Evolutionary conservation across 2,888 invertebrate genomes (phyloP).

Genomic region (Cryptocheilus praepositus): DNA sequence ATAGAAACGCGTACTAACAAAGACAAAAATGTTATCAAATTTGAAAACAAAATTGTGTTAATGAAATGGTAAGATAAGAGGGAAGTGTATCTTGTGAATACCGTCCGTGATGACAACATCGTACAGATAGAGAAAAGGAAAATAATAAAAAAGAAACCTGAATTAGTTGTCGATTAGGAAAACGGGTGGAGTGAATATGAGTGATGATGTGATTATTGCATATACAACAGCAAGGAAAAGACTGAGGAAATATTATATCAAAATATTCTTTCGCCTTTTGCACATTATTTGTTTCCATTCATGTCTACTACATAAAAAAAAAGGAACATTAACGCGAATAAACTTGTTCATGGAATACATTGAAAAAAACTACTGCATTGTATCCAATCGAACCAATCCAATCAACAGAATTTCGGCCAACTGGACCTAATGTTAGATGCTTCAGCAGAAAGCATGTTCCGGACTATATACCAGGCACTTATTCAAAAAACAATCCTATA

Average conservation of each 20-base stretch:
- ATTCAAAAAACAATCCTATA: conserved; percentile 14
- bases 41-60: neutral
- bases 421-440: conserved; percentile 8
- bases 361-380: neutral
- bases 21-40: neutral
- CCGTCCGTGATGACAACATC: neutral
- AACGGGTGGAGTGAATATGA: neutral
- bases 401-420: neutral
- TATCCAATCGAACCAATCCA: conserved; percentile 11
- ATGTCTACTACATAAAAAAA: conserved; percentile 17
- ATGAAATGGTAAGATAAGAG: conserved; percentile 3
- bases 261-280: conserved; percentile 24
- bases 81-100: conserved; percentile 1
- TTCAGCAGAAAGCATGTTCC: conserved; percentile 19
- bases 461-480: conserved; percentile 16
- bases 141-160: neutral
- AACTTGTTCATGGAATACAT: neutral
- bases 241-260: conserved; percentile 19
- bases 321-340: neutral
- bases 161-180: neutral
- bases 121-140: neutral
- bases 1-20: conserved; percentile 1
- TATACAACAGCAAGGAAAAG: conserved; percentile 10
- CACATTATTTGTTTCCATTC: conserved; percentile 19
- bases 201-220: neutral